These are phyloP conservation scores for Heliconius cydno DNA, from an alignment of 2,888 invertebrate species.

Conservation along the genomic window DNA sequence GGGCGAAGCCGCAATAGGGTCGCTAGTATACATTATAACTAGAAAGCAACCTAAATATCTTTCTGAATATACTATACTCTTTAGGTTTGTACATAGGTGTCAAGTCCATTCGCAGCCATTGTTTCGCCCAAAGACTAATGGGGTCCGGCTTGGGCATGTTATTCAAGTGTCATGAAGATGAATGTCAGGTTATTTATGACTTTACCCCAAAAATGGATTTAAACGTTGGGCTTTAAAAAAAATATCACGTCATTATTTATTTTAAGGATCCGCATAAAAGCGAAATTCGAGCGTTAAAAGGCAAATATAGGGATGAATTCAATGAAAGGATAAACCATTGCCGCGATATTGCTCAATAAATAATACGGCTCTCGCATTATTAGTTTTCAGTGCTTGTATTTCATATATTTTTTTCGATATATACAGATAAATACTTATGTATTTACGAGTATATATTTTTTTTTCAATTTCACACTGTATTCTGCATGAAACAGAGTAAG, in stretches of 20 bases:
- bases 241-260: slow-evolving; percentile 35
- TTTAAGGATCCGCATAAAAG: slow-evolving; percentile 28
- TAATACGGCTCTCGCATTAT: slow-evolving; percentile 21
- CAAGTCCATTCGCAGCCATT: slow-evolving; percentile 64
- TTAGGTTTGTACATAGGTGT: slow-evolving; percentile 51
- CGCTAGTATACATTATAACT: background rate
- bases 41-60: background rate
- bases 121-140: slow-evolving; percentile 78
- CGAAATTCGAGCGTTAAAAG: slow-evolving; percentile 19
- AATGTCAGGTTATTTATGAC: slow-evolving; percentile 78
- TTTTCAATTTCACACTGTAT: too few relatives aligned
- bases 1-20: too few relatives aligned
- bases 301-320: slow-evolving; percentile 18
- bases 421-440: background rate
- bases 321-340: slow-evolving; percentile 21
- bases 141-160: slow-evolving; percentile 66
- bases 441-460: background rate
- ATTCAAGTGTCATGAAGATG: slow-evolving; percentile 80
- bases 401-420: slow-evolving; percentile 14
- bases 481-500: too few relatives aligned
- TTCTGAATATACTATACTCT: background rate
- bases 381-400: slow-evolving; percentile 13
- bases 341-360: slow-evolving; percentile 21
- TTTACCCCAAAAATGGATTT: slow-evolving; percentile 57
- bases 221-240: slow-evolving; percentile 30